Conservation (phyloP, 2,797 vertebrate genomes). For the Gadopsis marmoratus region DNA sequence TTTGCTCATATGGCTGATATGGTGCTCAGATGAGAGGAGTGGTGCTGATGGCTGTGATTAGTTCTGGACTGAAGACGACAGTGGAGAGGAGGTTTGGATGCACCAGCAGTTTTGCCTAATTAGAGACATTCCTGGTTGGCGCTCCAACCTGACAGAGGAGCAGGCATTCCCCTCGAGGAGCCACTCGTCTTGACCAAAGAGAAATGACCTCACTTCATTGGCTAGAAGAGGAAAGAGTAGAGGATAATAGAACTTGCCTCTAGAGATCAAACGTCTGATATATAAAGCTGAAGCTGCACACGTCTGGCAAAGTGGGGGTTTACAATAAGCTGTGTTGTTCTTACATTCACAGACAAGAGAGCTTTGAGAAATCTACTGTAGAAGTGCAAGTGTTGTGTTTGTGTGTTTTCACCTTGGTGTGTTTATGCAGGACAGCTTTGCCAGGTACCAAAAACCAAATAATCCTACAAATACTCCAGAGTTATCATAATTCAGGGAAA, state of each 20-base stretch:
- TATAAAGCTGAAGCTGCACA: constrained; percentile 25
- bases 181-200: constrained; percentile 51
- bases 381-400: not conserved
- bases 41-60: constrained; percentile 79
- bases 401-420: constrained; percentile 10
- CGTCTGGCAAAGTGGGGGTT: constrained; percentile 6
- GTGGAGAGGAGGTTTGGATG: constrained; percentile 57
- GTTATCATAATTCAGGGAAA: constrained; percentile 5
- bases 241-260: constrained; percentile 34
- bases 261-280: constrained; percentile 44
- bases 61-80: constrained; percentile 67
- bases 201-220: constrained; percentile 63
- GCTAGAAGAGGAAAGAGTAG: constrained; percentile 35
- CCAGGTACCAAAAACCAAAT: not conserved
- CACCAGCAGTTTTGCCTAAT: constrained; percentile 63
- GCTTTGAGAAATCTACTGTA: not conserved
- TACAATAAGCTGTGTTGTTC: constrained; percentile 14
- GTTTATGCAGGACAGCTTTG: not conserved
- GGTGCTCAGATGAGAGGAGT: constrained; percentile 52
- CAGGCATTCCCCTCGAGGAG: constrained; percentile 46
- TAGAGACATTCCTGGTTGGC: constrained; percentile 66
- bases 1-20: constrained; percentile 63
- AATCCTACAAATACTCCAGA: not conserved
- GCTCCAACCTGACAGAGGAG: constrained; percentile 57
- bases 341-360: constrained; percentile 20